Evolutionary conservation across 2,888 invertebrate genomes (phyloP).

Genomic region (Thecophora atra): DNA sequence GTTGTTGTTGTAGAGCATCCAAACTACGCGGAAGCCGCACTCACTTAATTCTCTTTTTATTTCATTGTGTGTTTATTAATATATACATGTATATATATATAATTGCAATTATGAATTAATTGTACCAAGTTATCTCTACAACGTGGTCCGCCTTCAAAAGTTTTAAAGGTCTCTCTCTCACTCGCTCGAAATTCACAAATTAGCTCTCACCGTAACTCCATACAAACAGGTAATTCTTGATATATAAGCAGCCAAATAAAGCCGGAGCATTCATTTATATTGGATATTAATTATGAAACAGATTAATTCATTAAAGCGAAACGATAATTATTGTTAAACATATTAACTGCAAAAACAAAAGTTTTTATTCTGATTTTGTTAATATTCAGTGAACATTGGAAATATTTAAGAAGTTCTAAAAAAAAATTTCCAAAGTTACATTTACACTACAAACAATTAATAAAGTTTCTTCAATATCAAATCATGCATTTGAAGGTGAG

Average conservation of each 20-base stretch:
- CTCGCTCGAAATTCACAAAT: conserved; percentile 5
- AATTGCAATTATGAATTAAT: conserved; percentile 13
- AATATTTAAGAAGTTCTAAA: too few species aligned
- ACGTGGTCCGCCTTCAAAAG: conserved; percentile 33
- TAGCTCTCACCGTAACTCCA: conserved; percentile 23
- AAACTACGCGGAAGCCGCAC: not conserved
- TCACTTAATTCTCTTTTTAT: not conserved
- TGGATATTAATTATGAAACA: conserved; percentile 50
- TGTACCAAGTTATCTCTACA: conserved; percentile 27
- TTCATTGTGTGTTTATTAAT: conserved; percentile 11
- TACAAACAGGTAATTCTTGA: conserved; percentile 23
- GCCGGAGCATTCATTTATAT: conserved; percentile 56
- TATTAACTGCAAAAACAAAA: conserved; percentile 6
- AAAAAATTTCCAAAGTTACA: too few species aligned
- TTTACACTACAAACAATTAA: not conserved
- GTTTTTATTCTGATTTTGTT: conserved; percentile 1
- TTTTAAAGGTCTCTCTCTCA: conserved; percentile 29
- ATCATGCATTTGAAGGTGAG: not conserved
- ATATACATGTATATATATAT: conserved; percentile 13
- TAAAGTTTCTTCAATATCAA: not conserved
- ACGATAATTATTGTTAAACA: not conserved
- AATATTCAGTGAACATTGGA: conserved; percentile 6
- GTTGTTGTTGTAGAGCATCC: not conserved
- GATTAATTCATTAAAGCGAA: conserved; percentile 26
- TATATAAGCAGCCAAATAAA: conserved; percentile 57